Evolutionary conservation across 2,113 vertebrate genomes (phyloP), one percentile per base, ranked within the genome.

Genomic region (Ranitomeya imitator): DNA sequence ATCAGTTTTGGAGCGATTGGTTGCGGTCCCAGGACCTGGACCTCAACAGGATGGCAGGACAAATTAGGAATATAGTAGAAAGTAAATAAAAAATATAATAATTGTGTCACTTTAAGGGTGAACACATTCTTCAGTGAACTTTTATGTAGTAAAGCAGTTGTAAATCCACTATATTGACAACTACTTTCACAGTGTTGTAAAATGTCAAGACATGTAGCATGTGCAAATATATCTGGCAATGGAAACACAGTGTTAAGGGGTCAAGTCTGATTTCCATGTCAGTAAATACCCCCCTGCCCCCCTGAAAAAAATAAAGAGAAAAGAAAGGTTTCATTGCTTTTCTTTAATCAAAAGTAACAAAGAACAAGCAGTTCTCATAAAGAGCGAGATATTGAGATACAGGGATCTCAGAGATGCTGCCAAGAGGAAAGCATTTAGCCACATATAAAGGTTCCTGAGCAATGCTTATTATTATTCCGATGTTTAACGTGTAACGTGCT

Each of bases 341-440:
- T 65, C 31, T 19, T 63, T 63, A 82, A 63, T 23, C 6, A 63
- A 81, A 82, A 63, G 59, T 63, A 45, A 82, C 15, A 82, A 82
- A 63, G 80, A 23, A 82, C 80, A 82, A 82, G 59, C 9, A 63
- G 80, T 82, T 82, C 80, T 82, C 59, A 61, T 81, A 9, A 82
- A 21, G 59, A 63, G 80, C 10, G 14, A 82, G 80, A 63, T 63
- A 37, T 21, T 51, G 37, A 19, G 80, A 82, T 82, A 82, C 21
- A 19, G 31, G 51, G 59, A 82, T 19, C 60, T 51, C 6, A n/a
- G 59, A 45, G 60, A 82, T 18, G 18, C 7, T 82, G 80, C 80
- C 80, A 82, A 82, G 57, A 82, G 11, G 1, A 21, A 51, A 82
- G 18, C 79, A 82, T 45, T 57, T 55, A 79, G n/a, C 77, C 52